Percentiles rank a stretch among this genome's conserved stretches.
Conservation (phyloP, 2,888 invertebrate genomes). For the Sphaerolaimus hirsutus region DNA sequence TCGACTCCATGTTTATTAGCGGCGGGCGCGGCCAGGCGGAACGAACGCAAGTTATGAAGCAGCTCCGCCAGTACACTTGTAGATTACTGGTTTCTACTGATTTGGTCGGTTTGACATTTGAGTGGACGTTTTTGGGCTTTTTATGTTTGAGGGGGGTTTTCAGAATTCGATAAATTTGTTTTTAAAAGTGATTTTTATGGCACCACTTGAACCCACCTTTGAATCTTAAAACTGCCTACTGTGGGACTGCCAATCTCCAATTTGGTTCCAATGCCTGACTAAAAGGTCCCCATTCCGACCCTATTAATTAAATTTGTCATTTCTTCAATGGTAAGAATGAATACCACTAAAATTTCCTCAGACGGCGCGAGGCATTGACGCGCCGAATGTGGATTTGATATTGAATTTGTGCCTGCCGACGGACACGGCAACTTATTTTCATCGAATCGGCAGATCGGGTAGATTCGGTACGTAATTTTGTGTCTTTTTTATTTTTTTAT, state of each 20-base stretch:
- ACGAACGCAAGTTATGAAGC: conserved; percentile 48
- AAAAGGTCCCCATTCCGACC: too few species aligned
- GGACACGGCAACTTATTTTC: conserved; percentile 59
- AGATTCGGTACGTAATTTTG: conserved; percentile 43
- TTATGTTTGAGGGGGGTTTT: not conserved
- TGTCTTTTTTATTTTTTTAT: not conserved
- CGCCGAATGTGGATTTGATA: conserved; percentile 67
- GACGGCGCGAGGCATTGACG: conserved; percentile 76
- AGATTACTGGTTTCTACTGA: conserved; percentile 67
- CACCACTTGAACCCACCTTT: not conserved
- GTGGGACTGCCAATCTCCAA: too few species aligned
- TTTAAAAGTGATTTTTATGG: not conserved
- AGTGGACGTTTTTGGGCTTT: not conserved
- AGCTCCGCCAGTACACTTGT: conserved; percentile 52
- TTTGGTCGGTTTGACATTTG: conserved; percentile 24
- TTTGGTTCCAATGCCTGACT: too few species aligned
- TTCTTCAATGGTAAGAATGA: too few species aligned
- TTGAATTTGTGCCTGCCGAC: conserved; percentile 66
- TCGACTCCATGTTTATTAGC: conserved; percentile 49
- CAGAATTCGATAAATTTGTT: not conserved
- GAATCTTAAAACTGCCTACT: too few species aligned
- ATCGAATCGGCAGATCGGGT: conserved; percentile 81
- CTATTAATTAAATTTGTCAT: not conserved
- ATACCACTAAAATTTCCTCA: too few species aligned
- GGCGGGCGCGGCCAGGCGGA: conserved; percentile 54